phyloP scores from a whole-genome alignment of 2,797 vertebrate species.

The Salmo trutta region DNA sequence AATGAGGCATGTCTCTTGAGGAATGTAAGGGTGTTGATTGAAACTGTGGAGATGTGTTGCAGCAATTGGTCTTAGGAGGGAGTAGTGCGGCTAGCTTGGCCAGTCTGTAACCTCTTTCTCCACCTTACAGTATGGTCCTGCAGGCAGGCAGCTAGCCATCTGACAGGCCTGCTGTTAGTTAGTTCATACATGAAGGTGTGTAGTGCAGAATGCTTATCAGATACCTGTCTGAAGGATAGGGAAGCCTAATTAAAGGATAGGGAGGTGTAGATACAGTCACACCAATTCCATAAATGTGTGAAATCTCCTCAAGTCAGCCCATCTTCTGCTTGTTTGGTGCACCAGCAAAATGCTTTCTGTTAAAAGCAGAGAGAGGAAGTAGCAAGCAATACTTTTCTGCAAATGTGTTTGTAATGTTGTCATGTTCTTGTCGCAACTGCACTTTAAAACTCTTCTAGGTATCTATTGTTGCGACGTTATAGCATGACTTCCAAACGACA shows the following conservation, averaged over 20 bases:
- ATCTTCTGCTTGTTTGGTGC: neutral
- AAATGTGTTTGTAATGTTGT: neutral
- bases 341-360: neutral
- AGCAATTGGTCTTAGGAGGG: neutral
- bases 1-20: neutral
- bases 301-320: conserved; percentile 2
- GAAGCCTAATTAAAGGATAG: conserved; percentile 6
- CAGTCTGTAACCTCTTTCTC: neutral
- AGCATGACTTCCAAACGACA: neutral
- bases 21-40: neutral
- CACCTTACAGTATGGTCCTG: neutral
- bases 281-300: conserved; percentile 5
- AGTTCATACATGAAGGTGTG: conserved; percentile 2
- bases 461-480: neutral
- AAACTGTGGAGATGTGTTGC: neutral
- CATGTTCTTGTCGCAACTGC: neutral
- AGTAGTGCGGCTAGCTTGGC: neutral
- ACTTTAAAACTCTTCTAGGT: neutral
- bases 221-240: conserved; percentile 1
- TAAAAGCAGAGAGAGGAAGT: neutral
- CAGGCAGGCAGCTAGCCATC: neutral
- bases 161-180: conserved; percentile 2
- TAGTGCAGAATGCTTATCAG: conserved; percentile 1
- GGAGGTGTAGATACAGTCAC: neutral
- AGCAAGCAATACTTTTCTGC: neutral